A percentile compares a stretch with the other conserved stretches of the same genome.
phyloP scores from a whole-genome alignment of 2,888 invertebrate species.

The Xylota sylvarum region DNA sequence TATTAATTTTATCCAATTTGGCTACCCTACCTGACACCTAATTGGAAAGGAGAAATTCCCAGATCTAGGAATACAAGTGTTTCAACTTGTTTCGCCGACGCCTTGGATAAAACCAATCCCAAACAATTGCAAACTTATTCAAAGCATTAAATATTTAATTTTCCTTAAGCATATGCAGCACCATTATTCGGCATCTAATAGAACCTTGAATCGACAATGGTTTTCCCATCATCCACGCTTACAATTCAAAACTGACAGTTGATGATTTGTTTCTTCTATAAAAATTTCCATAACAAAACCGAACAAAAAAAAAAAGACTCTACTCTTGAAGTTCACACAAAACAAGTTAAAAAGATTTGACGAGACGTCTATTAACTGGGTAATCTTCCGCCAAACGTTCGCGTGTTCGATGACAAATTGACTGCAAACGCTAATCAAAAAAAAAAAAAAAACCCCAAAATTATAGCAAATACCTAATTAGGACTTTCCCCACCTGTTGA shows the following conservation, averaged over 20 bases:
- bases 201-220: background rate
- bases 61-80: constrained; percentile 1
- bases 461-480: background rate
- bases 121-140: background rate
- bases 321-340: constrained; percentile 1
- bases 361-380: background rate
- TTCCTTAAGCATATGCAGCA: constrained; percentile 7
- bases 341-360: background rate
- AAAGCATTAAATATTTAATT: constrained; percentile 5
- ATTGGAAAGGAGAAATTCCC: background rate
- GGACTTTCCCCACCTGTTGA: constrained; percentile 18
- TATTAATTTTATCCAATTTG: background rate
- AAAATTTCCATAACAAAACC: constrained; percentile 19
- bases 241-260: constrained; percentile 8
- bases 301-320: background rate
- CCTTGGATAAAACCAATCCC: constrained; percentile 19
- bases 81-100: background rate
- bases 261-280: background rate
- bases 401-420: background rate
- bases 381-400: background rate
- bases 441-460: no score
- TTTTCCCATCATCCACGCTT: constrained; percentile 2
- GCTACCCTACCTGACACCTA: background rate
- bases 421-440: background rate
- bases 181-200: background rate